These are phyloP conservation scores for Oryctolagus cuniculus DNA, from an alignment of 2,113 vertebrate genomes.

Conservation along the genomic window DNA sequence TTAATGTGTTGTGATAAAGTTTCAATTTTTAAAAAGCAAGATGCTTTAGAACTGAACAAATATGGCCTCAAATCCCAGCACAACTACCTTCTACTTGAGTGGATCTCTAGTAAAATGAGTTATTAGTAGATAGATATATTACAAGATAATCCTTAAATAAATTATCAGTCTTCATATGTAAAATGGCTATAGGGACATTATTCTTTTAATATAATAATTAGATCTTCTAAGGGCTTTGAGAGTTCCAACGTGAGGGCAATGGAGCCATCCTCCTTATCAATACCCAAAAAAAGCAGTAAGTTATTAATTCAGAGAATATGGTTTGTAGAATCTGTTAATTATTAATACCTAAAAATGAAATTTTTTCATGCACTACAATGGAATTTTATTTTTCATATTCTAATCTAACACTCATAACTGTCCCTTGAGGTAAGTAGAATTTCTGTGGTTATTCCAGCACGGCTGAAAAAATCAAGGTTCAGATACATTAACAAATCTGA, in stretches of 20 bases:
- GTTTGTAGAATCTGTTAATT: background rate
- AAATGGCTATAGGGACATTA: background rate
- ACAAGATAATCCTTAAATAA: background rate
- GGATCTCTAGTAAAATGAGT: background rate
- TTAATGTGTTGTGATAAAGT: background rate
- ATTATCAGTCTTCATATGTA: constrained; percentile 14
- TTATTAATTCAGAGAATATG: constrained; percentile 14
- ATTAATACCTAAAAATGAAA: background rate
- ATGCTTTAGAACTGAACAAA: background rate
- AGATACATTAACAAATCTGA: background rate
- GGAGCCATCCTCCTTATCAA: background rate
- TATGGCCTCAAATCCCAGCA: background rate
- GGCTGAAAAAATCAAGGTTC: background rate
- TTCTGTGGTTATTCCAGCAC: background rate
- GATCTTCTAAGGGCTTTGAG: constrained; percentile 28
- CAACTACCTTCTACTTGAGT: background rate
- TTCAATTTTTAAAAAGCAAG: background rate
- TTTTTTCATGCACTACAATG: background rate
- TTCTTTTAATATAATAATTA: background rate
- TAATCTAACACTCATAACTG: background rate
- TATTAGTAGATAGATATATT: background rate
- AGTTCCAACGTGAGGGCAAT: background rate
- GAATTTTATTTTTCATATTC: background rate
- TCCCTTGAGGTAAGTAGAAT: background rate
- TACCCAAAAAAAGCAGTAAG: background rate